Base-by-base conservation (phyloP, 2,113 vertebrate species). In the Brachypteracias leptosomus region DNA sequence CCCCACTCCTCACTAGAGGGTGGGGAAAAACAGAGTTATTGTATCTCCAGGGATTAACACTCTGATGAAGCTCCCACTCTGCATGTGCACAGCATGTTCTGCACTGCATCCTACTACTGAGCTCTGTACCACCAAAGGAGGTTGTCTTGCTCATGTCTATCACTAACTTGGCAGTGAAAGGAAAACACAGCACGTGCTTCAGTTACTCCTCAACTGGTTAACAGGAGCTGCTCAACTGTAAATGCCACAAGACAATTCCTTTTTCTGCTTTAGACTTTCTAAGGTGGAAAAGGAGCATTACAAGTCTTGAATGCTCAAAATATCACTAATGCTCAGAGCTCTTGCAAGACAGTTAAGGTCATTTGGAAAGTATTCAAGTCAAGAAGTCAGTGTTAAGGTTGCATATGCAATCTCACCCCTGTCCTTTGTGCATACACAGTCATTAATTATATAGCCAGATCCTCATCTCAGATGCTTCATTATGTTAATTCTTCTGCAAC, bases 81-180 rank as follows among this genome's bases (percentile, higher is more conserved):
- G 96, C 96, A 96, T 82, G 95, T 96, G 92, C 95, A 86, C 95
- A 96, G 96, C 92, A 96, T 96, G 95, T 40, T 83, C 93, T 49
- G 82, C 92, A 94, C 95, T 87, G 75, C 7, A 2, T 61, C 77
- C 55, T 38, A 21, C 74, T 91, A 35, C 77, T 11, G 49, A 85
- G 84, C 73, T 78, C 52, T 54, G 40, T 16, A 21, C 81, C 72
- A 25, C n/a, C 0, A 29, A 40, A 26, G 51, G 51, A 88, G 83
- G 54, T 44, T 72, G 21, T 65, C 6, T 16, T 85, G 88, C 88
- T 81, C 24, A 3, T 68, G 35, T 62, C 28, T 70, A 38, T 86
- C 86, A 71, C 92, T 93, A 81, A 91, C 79, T 46, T 66, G 78
- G 40, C 79, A 54, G 36, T 17, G 40, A 46, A 16, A 25, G 57